These are phyloP conservation scores for Archips crataeganus DNA, from an alignment of 2,888 invertebrate species.

Conservation along the genomic window DNA sequence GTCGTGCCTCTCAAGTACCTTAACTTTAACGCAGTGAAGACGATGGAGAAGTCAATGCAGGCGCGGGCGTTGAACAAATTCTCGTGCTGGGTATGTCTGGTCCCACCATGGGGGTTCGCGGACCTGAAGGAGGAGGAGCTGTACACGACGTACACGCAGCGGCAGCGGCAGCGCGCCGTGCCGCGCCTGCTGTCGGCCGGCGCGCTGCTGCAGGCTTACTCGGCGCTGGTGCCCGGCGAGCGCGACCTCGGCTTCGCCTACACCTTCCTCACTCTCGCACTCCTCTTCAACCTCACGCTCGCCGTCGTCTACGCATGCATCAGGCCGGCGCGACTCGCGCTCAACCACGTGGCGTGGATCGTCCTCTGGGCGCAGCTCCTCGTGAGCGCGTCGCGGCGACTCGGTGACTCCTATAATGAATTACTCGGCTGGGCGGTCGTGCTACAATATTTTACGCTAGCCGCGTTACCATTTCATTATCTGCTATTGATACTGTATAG, in stretches of 20 bases:
- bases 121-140: constrained; percentile 73
- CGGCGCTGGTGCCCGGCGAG: constrained; percentile 75
- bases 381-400: constrained; percentile 76
- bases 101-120: constrained; percentile 75
- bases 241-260: constrained; percentile 68
- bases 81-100: constrained; percentile 61
- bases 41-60: constrained; percentile 70
- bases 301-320: constrained; percentile 60
- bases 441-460: constrained; percentile 90
- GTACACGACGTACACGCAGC: constrained; percentile 72
- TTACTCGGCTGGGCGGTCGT: constrained; percentile 91
- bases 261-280: constrained; percentile 57
- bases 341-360: constrained; percentile 89
- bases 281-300: constrained; percentile 61
- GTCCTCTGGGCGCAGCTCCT: constrained; percentile 80
- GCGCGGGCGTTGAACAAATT: constrained; percentile 58
- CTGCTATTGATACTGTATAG: constrained; percentile 67
- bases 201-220: constrained; percentile 68
- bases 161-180: constrained; percentile 73
- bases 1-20: constrained; percentile 33
- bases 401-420: constrained; percentile 84
- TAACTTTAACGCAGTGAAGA: constrained; percentile 44
- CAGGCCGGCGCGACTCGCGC: constrained; percentile 74
- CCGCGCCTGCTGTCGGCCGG: constrained; percentile 71
- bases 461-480: constrained; percentile 88